Conservation (phyloP, 1,140 invertebrate species). For the Tribolium castaneum region DNA sequence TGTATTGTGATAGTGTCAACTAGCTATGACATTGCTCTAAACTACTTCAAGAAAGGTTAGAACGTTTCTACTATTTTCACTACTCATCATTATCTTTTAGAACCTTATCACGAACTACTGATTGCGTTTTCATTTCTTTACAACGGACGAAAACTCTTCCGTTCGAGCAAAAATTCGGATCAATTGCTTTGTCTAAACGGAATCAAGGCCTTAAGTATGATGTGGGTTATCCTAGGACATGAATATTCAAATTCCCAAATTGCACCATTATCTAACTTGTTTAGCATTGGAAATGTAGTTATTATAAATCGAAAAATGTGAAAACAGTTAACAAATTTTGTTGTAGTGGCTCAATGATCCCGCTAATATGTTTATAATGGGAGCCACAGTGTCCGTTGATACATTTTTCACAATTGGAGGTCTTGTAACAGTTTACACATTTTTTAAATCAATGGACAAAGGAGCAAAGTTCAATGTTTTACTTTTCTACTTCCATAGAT, state of each 20-base stretch:
- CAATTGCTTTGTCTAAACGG: conserved; percentile 68
- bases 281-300: not conserved
- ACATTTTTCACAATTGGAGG: conserved; percentile 72
- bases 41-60: conserved; percentile 6
- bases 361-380: conserved; percentile 57
- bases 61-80: too few relatives aligned
- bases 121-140: conserved; percentile 62
- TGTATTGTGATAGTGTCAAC: conserved; percentile 12
- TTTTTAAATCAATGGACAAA: conserved; percentile 64
- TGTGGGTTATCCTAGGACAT: conserved; percentile 69
- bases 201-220: conserved; percentile 67
- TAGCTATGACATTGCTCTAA: not conserved
- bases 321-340: too few relatives aligned
- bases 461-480: conserved; percentile 56
- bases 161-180: conserved; percentile 51
- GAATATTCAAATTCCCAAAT: not conserved
- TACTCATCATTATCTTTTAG: not conserved
- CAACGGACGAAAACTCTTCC: conserved; percentile 61
- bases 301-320: too few relatives aligned
- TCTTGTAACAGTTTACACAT: conserved; percentile 68
- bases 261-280: not conserved
- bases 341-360: not conserved
- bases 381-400: conserved; percentile 65
- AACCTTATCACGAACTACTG: conserved; percentile 53
- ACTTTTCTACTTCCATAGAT: conserved; percentile 48